Percentiles rank a stretch among this genome's conserved stretches.
Evolutionary conservation across 2,888 invertebrate species (phyloP).

Genomic region (Eilema caniola): DNA sequence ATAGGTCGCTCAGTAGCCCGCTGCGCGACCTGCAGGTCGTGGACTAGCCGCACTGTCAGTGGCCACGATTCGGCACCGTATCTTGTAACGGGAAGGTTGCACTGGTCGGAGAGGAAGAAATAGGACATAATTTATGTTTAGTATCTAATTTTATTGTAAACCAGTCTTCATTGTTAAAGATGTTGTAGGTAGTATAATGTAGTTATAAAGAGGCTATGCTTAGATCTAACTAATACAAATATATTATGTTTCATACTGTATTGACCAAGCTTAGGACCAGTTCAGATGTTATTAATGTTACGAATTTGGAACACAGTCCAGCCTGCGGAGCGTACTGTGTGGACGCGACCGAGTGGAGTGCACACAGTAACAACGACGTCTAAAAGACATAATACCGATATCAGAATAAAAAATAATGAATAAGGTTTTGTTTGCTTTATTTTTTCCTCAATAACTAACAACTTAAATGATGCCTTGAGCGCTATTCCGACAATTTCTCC

Average conservation of each 20-base stretch:
- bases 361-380: background rate
- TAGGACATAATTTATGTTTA: background rate
- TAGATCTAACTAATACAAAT: background rate
- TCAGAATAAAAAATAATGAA: slow-evolving; percentile 10
- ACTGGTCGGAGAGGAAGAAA: background rate
- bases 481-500: too few relatives aligned
- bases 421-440: background rate
- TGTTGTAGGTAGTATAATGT: background rate
- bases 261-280: background rate
- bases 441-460: too few relatives aligned
- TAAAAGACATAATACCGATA: slow-evolving; percentile 13
- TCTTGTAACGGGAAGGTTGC: too few relatives aligned
- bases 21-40: too few relatives aligned
- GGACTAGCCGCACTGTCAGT: too few relatives aligned
- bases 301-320: background rate
- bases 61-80: too few relatives aligned
- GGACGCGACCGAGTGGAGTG: too few relatives aligned
- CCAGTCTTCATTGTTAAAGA: background rate
- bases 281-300: background rate
- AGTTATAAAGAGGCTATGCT: background rate
- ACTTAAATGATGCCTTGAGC: too few relatives aligned
- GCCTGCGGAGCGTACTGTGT: background rate
- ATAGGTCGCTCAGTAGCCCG: too few relatives aligned
- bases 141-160: background rate
- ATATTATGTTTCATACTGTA: background rate